These are phyloP conservation scores for Andricus grossulariae DNA, from an alignment of 1,140 invertebrate genomes.

Conservation along the genomic window DNA sequence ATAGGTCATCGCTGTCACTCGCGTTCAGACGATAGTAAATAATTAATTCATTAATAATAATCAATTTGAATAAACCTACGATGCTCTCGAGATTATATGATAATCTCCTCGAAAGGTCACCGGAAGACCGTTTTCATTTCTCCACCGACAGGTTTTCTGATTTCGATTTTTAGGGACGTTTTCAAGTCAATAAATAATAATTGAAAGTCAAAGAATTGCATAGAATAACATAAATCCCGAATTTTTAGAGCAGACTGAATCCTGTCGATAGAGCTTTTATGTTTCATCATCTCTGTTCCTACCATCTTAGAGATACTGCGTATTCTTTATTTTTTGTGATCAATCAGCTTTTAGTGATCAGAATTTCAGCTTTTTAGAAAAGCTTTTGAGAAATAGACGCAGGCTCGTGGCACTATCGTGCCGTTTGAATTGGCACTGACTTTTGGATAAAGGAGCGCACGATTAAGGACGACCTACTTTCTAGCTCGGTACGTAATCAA, in stretches of 20 bases:
- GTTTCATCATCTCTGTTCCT: too few relatives aligned
- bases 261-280: too few relatives aligned
- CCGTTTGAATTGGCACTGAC: slow-evolving; percentile 53
- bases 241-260: too few relatives aligned
- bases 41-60: background rate
- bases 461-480: slow-evolving; percentile 45
- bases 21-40: background rate
- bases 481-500: slow-evolving; percentile 63
- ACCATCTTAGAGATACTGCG: too few relatives aligned
- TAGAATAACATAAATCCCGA: too few relatives aligned
- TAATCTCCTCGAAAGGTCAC: slow-evolving; percentile 16
- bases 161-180: background rate
- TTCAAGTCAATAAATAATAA: too few relatives aligned
- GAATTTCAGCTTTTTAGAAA: background rate
- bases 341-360: background rate
- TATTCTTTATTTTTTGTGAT: too few relatives aligned
- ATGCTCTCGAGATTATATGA: background rate
- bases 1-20: slow-evolving; percentile 18
- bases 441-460: slow-evolving; percentile 40
- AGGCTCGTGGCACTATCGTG: slow-evolving; percentile 17
- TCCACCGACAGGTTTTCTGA: background rate
- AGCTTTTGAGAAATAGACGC: background rate
- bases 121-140: slow-evolving; percentile 7
- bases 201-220: too few relatives aligned
- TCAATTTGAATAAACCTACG: too few relatives aligned